Base-by-base conservation (phyloP, 2,888 invertebrate genomes). In the Dioctria linearis region DNA sequence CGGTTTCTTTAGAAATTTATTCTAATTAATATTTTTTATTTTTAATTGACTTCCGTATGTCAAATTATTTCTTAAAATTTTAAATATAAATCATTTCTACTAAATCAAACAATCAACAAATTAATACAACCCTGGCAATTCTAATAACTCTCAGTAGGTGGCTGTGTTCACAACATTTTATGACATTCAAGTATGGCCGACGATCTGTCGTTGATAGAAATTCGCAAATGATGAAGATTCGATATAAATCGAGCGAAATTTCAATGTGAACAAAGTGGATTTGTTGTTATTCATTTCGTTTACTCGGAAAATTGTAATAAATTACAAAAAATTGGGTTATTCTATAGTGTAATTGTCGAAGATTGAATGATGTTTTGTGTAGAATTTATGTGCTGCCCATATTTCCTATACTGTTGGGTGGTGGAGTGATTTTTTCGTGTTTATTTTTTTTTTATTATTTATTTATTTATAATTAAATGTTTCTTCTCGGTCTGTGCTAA, bases 211-310 rank as follows among this genome's bases (percentile, higher is more conserved):
- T 46, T 67, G 71, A 78, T 13, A 78, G 66, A 82, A 82, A 78
- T 80, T 80, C 78, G 67, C 80, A 80, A 82, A 82, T 82, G 78
- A 82, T 80, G 82, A 65, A 66, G 78, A 80, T 78, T 66, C 46
- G 43, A 43, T 57, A 59, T 57, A 78, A 76, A 78, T 82, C 71
- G 71, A 37, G 40, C 80, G 59, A 66, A 37, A 8, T 61, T 54
- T 69, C n/a, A 40, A 40, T 59, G 25, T 71, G 25, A 73, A 69
- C 59, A 37, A 66, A 57, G 73, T 65, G 49, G 46, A 78, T 51
- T 61, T 39, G 43, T 65, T 13, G 49, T 6, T 25, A 80, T 25
- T 46, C 39, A 39, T 25, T 46, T 42, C 40, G 54, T 59, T 42
- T 59, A 13, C 59, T 40, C 66, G 75, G 4, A 78, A 80, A 80